Percentiles rank a stretch among this genome's conserved stretches.
phyloP scores from a whole-genome alignment of 2,888 invertebrate species.

The Acronicta alni region DNA sequence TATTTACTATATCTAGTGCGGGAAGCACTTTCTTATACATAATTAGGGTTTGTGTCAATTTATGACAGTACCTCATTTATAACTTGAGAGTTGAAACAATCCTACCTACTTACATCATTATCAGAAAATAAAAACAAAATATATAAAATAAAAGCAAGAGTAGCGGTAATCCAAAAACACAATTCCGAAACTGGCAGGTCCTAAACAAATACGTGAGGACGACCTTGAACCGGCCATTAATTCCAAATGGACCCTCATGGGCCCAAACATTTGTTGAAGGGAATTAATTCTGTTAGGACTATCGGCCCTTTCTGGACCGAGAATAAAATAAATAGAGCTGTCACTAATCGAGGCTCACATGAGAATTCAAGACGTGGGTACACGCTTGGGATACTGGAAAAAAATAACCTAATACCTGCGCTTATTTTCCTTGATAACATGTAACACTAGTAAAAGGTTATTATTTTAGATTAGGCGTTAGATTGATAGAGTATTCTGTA shows the following conservation, averaged over 20 bases:
- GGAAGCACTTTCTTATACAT: no score
- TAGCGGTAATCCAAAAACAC: slow-evolving; percentile 52
- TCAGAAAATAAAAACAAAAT: slow-evolving; percentile 37
- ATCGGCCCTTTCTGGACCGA: slow-evolving; percentile 36
- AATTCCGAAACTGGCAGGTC: slow-evolving; percentile 44
- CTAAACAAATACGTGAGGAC: slow-evolving; percentile 56
- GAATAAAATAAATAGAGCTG: slow-evolving; percentile 37
- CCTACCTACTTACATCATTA: slow-evolving; percentile 14
- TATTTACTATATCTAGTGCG: no score
- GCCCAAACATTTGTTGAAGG: slow-evolving; percentile 55
- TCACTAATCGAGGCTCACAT: slow-evolving; percentile 11
- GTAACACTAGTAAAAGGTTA: no score
- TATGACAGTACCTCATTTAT: neutral
- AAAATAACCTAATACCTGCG: neutral
- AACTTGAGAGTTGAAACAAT: neutral
- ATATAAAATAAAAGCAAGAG: slow-evolving; percentile 44
- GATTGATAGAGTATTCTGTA: no score
- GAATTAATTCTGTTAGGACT: slow-evolving; percentile 53
- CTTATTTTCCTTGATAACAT: no score
- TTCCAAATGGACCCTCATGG: slow-evolving; percentile 53
- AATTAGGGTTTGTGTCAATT: neutral
- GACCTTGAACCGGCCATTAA: slow-evolving; percentile 54
- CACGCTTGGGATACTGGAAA: neutral
- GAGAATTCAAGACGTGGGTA: neutral
- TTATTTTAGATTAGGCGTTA: no score